Conservation (phyloP, 2,888 invertebrate species). For the Lochmaea crataegi region DNA sequence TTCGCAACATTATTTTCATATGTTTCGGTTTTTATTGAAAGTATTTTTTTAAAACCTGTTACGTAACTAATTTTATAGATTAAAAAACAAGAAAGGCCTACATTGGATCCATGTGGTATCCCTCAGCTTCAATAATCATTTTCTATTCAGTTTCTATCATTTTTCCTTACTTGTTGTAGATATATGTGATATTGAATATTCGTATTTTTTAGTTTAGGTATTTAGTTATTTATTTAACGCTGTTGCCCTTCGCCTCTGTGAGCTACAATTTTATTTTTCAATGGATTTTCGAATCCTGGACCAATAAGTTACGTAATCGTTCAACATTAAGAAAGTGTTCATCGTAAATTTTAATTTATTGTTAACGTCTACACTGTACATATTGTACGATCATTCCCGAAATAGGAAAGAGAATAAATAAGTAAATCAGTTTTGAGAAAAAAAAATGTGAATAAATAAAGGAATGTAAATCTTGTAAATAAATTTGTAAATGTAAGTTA, state of each 20-base stretch:
- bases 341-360: slow-evolving; percentile 30
- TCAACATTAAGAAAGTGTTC: slow-evolving; percentile 42
- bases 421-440: slow-evolving; percentile 20
- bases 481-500: slow-evolving; percentile 35
- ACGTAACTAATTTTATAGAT: neutral
- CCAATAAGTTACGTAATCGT: slow-evolving; percentile 37
- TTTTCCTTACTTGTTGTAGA: slow-evolving; percentile 14
- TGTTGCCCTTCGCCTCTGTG: slow-evolving; percentile 16
- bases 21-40: neutral
- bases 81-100: neutral
- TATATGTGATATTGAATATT: slow-evolving; percentile 29
- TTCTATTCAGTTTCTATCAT: neutral
- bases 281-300: slow-evolving; percentile 40
- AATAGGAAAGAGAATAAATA: slow-evolving; percentile 24
- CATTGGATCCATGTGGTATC: neutral
- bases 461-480: slow-evolving; percentile 47
- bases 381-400: slow-evolving; percentile 42
- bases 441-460: slow-evolving; percentile 31
- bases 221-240: slow-evolving; percentile 24
- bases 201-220: slow-evolving; percentile 20
- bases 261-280: slow-evolving; percentile 26
- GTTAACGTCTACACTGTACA: slow-evolving; percentile 35
- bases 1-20: too few species aligned
- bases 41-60: neutral
- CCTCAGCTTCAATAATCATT: neutral